These are phyloP conservation scores for Xerus rutilus DNA, from an alignment of 2,797 vertebrate genomes.

Conservation along the genomic window DNA sequence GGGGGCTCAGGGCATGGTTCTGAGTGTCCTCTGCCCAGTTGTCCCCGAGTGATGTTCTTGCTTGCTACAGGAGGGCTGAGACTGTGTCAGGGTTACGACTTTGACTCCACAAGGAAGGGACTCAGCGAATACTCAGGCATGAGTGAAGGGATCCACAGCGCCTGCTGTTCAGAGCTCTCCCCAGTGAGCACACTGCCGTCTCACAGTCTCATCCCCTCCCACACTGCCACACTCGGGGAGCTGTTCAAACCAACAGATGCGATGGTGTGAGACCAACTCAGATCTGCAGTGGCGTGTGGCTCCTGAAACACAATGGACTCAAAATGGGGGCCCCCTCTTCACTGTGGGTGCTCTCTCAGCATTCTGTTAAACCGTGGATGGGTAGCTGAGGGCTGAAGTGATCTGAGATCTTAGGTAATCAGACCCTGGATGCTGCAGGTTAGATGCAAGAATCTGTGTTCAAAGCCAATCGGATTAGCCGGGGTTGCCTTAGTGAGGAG, in stretches of 20 bases:
- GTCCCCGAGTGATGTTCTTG: not conserved
- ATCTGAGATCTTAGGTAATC: not conserved
- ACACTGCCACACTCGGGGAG: not conserved
- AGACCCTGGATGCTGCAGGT: not conserved
- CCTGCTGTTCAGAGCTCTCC: not conserved
- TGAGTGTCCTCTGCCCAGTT: not conserved
- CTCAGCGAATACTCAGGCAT: not conserved
- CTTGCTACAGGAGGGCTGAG: not conserved
- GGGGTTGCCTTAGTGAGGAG: not conserved
- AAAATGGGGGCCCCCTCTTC: not conserved
- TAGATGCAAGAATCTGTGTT: constrained; percentile 9
- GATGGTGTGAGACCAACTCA: not conserved
- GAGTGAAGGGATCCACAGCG: not conserved
- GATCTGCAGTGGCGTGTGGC: not conserved
- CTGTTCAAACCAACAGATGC: not conserved
- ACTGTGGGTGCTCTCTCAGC: not conserved
- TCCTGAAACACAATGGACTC: not conserved
- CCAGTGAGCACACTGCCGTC: not conserved
- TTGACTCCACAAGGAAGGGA: not conserved
- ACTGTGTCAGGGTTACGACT: not conserved
- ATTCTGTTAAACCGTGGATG: not conserved
- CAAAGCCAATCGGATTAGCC: not conserved
- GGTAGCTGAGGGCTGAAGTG: not conserved
- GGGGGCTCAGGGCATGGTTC: not conserved
- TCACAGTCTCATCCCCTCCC: not conserved